These are phyloP conservation scores for Patella ulyssiponensis DNA, from an alignment of 2,888 invertebrate species.

Conservation along the genomic window DNA sequence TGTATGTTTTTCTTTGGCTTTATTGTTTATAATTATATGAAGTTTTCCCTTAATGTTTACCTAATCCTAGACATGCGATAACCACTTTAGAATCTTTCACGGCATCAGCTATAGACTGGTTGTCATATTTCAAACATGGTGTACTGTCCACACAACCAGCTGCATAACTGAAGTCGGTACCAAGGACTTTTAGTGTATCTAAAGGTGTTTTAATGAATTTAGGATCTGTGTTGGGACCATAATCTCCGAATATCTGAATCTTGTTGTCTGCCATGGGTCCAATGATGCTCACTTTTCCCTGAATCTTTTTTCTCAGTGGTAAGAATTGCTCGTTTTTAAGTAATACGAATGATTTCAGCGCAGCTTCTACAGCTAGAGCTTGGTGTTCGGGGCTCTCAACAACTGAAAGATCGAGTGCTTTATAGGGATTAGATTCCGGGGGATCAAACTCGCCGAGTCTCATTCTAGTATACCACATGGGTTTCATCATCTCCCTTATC, in stretches of 20 bases:
- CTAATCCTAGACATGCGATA: constrained; percentile 65
- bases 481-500: constrained; percentile 32
- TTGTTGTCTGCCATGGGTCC: constrained; percentile 68
- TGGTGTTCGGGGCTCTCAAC: constrained; percentile 46
- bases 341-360: constrained; percentile 49
- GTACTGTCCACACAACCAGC: constrained; percentile 53
- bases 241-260: constrained; percentile 60
- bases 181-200: constrained; percentile 46
- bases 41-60: constrained; percentile 30
- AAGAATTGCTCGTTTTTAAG: constrained; percentile 49
- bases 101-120: constrained; percentile 42
- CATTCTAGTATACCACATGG: constrained; percentile 39
- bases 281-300: constrained; percentile 40
- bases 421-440: constrained; percentile 50
- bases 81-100: constrained; percentile 50
- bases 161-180: constrained; percentile 44
- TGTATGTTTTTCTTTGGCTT: no score
- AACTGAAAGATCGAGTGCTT: constrained; percentile 39
- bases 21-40: no score
- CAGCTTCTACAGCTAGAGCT: constrained; percentile 43
- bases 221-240: constrained; percentile 49
- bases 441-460: constrained; percentile 44
- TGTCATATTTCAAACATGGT: constrained; percentile 50
- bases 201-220: constrained; percentile 53
- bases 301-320: constrained; percentile 26